Percentiles rank a stretch among this genome's conserved stretches.
Evolutionary conservation across 2,888 invertebrate genomes (phyloP).

Genomic region (Ethmia dodecea): DNA sequence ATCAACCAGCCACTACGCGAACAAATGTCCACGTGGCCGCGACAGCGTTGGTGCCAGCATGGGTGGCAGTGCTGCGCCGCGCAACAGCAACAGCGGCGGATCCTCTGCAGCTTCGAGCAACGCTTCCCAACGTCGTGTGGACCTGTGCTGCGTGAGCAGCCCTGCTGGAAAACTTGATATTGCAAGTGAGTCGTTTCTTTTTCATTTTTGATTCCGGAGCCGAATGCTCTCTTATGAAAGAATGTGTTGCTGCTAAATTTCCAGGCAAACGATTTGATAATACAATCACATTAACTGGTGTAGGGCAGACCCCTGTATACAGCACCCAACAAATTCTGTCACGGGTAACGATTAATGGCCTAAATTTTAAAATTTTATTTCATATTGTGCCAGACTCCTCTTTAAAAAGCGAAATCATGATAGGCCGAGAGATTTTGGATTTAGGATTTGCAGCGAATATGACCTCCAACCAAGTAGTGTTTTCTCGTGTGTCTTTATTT

Average conservation of each 20-base stretch:
- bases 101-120: background rate
- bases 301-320: background rate
- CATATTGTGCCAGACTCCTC: background rate
- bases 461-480: background rate
- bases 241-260: slow-evolving; percentile 4
- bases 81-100: background rate
- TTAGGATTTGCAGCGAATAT: background rate
- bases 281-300: slow-evolving; percentile 8
- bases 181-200: slow-evolving; percentile 9
- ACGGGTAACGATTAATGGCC: background rate
- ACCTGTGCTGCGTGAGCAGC: slow-evolving; percentile 1
- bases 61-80: background rate
- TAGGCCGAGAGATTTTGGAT: slow-evolving; percentile 3
- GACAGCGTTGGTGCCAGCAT: background rate
- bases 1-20: slow-evolving; percentile 1
- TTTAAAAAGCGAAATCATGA: slow-evolving; percentile 1
- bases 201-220: slow-evolving; percentile 12
- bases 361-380: background rate
- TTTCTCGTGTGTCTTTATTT: too few relatives aligned
- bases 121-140: background rate
- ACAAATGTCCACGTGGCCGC: background rate
- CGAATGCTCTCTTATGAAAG: slow-evolving; percentile 10
- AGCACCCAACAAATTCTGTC: background rate
- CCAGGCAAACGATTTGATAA: slow-evolving; percentile 4
- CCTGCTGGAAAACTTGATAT: slow-evolving; percentile 1